Evolutionary conservation across 2,113 vertebrate species (phyloP).

Genomic region (Paralichthys olivaceus): DNA sequence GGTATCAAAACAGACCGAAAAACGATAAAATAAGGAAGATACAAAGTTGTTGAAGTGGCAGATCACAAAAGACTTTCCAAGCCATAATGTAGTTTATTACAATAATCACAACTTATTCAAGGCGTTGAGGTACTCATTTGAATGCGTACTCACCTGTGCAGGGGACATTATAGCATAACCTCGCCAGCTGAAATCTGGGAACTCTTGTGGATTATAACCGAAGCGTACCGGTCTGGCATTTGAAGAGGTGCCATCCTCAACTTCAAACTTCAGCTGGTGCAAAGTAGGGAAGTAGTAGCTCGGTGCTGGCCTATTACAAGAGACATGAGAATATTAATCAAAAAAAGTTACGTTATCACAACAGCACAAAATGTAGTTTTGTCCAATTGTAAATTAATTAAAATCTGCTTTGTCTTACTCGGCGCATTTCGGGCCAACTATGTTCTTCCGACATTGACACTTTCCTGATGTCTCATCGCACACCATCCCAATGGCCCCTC

Average conservation of each 20-base stretch:
- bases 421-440: constrained; percentile 84
- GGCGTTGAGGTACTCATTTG: neutral
- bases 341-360: neutral
- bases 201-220: constrained; percentile 86
- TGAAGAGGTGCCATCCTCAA: constrained; percentile 88
- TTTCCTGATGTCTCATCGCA: constrained; percentile 82
- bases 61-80: neutral
- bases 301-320: constrained; percentile 81
- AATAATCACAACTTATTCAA: neutral
- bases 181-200: constrained; percentile 92
- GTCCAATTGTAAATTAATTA: too few relatives aligned
- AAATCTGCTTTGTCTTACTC: constrained; percentile 81
- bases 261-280: constrained; percentile 92
- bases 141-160: constrained; percentile 83
- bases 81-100: neutral
- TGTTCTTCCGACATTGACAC: constrained; percentile 86
- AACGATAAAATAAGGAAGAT: constrained; percentile 24
- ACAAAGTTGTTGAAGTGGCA: constrained; percentile 4
- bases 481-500: constrained; percentile 80
- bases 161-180: constrained; percentile 90
- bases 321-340: neutral
- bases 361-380: too few relatives aligned
- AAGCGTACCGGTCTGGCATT: constrained; percentile 85
- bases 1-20: constrained; percentile 21
- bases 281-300: constrained; percentile 89